A percentile compares a stretch with the other conserved stretches of the same genome.
Conservation (phyloP, 1,140 invertebrate genomes). For the Idris sp. region DNA sequence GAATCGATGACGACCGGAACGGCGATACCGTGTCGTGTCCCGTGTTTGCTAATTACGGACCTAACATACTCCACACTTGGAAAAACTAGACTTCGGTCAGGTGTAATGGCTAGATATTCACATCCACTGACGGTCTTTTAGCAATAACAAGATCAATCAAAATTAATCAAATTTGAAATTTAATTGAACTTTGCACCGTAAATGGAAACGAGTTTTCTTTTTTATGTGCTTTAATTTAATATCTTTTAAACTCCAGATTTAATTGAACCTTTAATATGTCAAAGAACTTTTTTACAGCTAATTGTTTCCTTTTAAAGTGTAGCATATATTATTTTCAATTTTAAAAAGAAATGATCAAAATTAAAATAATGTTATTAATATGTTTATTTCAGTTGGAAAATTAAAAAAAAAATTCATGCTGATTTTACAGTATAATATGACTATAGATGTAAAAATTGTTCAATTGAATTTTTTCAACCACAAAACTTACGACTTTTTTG, state of each 20-base stretch:
- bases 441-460: too few relatives aligned
- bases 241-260: too few relatives aligned
- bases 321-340: too few relatives aligned
- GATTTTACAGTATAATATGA: too few relatives aligned
- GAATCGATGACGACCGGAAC: constrained; percentile 87
- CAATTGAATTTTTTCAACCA: too few relatives aligned
- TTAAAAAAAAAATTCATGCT: too few relatives aligned
- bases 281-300: background rate
- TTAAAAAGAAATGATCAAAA: too few relatives aligned
- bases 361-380: too few relatives aligned
- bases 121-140: constrained; percentile 80
- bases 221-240: background rate
- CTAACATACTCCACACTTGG: constrained; percentile 89
- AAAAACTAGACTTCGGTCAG: constrained; percentile 86
- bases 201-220: constrained; percentile 1
- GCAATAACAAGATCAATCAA: background rate
- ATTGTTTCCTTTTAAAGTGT: constrained; percentile 3
- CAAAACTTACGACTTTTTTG: constrained; percentile 77
- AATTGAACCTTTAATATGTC: background rate
- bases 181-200: background rate
- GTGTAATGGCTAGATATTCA: constrained; percentile 84
- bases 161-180: background rate
- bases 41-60: constrained; percentile 85
- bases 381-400: too few relatives aligned
- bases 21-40: constrained; percentile 79